phyloP scores from a whole-genome alignment of 2,113 vertebrate genomes.

The Numenius arquata region DNA sequence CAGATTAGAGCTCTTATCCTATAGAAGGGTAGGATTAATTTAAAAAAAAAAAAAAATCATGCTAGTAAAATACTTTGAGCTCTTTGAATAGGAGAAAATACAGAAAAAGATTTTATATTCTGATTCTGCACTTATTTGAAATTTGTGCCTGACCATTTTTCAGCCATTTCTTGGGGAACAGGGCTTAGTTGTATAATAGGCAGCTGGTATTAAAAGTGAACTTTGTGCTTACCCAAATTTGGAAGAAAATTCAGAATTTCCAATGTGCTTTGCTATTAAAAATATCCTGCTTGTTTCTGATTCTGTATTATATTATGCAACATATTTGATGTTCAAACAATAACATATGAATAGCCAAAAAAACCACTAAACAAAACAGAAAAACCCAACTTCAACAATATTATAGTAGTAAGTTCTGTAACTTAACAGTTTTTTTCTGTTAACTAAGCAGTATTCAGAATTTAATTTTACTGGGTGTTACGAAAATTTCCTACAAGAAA shows the following conservation, averaged over 20 bases:
- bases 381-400: not conserved
- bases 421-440: not conserved
- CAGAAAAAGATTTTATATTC: not conserved
- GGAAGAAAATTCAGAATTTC: constrained; percentile 23
- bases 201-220: not conserved
- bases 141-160: not conserved
- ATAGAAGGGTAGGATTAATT: not conserved
- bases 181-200: not conserved
- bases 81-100: not conserved
- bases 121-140: not conserved
- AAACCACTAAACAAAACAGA: not conserved
- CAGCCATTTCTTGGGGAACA: not conserved
- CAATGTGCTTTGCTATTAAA: not conserved
- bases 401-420: not conserved
- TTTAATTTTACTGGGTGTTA: not conserved
- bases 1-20: not conserved
- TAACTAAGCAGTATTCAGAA: not conserved
- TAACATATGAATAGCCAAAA: not conserved
- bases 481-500: not conserved
- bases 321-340: not conserved
- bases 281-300: not conserved
- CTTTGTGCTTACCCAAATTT: not conserved
- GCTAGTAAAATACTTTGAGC: not conserved
- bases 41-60: not conserved
- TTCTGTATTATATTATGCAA: not conserved